A percentile compares a stretch with the other conserved stretches of the same genome.
Evolutionary conservation across 2,113 vertebrate species (phyloP).

Genomic region (Strix aluco): DNA sequence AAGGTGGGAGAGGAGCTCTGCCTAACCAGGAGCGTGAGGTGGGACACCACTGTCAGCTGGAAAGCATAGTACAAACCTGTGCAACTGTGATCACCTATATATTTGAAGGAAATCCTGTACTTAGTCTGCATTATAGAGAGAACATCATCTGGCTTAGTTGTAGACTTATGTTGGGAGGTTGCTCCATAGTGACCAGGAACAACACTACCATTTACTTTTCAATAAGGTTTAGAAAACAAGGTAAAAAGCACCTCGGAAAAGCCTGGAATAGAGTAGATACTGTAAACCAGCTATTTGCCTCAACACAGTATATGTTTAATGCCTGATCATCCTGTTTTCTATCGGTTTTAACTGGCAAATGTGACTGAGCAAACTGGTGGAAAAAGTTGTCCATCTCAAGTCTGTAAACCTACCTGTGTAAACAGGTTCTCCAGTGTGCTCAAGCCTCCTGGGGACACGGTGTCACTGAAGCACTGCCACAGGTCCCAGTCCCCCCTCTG

Average conservation of each 20-base stretch:
- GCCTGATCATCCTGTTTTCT: fast-evolving
- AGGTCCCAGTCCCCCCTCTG: background rate
- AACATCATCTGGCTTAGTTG: background rate
- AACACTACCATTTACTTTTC: background rate
- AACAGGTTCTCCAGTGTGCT: background rate
- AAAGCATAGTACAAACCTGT: background rate
- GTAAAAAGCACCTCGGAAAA: background rate
- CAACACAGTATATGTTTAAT: background rate
- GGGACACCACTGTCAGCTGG: background rate
- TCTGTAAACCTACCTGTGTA: background rate
- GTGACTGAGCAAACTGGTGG: background rate
- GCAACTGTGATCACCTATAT: background rate
- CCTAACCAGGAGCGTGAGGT: background rate
- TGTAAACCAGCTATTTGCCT: background rate
- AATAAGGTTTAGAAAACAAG: background rate
- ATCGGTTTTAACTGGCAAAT: background rate
- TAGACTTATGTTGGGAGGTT: background rate
- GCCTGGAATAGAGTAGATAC: background rate
- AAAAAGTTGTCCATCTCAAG: background rate
- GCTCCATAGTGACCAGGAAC: background rate
- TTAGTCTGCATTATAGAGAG: background rate
- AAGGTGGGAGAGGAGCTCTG: background rate
- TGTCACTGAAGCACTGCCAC: background rate
- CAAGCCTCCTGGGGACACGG: background rate
- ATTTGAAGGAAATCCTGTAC: background rate